Evolutionary conservation across 1,140 invertebrate species (phyloP), one percentile per base, ranked within the genome.

Genomic region (Zaprionus nigranus): DNA sequence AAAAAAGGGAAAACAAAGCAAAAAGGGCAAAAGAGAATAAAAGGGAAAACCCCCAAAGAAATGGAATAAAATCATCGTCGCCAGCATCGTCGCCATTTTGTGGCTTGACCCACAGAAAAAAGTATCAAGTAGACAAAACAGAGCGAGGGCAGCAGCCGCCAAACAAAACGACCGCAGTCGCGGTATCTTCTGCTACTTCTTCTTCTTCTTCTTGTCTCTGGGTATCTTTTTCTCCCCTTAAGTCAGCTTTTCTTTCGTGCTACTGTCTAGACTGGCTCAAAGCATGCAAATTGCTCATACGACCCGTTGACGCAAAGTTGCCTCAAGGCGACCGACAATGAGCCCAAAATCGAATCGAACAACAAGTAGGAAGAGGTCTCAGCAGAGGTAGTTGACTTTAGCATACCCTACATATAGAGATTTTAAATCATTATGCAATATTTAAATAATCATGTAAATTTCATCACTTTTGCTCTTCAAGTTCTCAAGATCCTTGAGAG

Each of bases 61-160:
- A 76, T 46, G 53, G 40, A 64, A 79, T 64, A 62, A 77, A 78
- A 78, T 74, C 51, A 65, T 57, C 61, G 73, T 63, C 75, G 68
- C 71, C 49, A 61, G 58, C 61, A 56, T 36, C 53, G 67, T 26
- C 71, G 69, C 51, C 71, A 81, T 81, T 88, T 81, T 80, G 84
- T 81, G 85, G 75, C 83, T 84, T 88, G 85, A 81, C 84, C 85
- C 85, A 90, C 74, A 90, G 46, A 80, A 85, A 62, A 72, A 72
- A 71, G 72, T 77, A 80, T 80, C 73, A 63, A 68, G 13, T 70
- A 76, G 60, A 75, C 63, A 64, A 65, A 60, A 61, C 56, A 17
- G 12, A 54, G 38, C 22, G 20, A 26, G 6, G 40, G 30, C 62
- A n/a, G 20, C 28, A 46, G 15, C 24, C 20, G n/a, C 51, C n/a